phyloP scores from a whole-genome alignment of 2,888 invertebrate species.

The Neuroscelio doddi region DNA sequence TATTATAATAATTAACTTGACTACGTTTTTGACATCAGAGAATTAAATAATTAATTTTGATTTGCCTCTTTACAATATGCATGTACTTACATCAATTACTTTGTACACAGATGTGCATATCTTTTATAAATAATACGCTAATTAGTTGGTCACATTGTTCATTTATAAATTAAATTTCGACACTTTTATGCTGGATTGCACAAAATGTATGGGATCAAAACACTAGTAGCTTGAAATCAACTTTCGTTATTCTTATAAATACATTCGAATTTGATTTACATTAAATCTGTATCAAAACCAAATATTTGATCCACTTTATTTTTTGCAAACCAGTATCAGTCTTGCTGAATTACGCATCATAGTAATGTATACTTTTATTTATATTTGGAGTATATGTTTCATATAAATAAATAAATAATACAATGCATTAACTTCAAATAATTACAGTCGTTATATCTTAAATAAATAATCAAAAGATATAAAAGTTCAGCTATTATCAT shows the following conservation, averaged over 20 bases:
- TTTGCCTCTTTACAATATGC: slow-evolving; percentile 44
- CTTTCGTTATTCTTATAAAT: too few relatives aligned
- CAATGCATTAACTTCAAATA: slow-evolving; percentile 17
- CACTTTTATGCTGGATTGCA: slow-evolving; percentile 17
- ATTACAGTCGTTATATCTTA: too few relatives aligned
- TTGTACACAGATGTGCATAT: not conserved
- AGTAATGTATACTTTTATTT: slow-evolving; percentile 14
- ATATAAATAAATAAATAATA: slow-evolving; percentile 13
- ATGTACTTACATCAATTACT: slow-evolving; percentile 15
- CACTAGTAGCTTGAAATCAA: too few relatives aligned
- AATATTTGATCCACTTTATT: slow-evolving; percentile 8
- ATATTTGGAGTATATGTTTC: slow-evolving; percentile 5
- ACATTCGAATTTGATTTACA: too few relatives aligned
- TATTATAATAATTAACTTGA: slow-evolving; percentile 13
- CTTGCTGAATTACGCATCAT: slow-evolving; percentile 27
- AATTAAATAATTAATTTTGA: slow-evolving; percentile 55
- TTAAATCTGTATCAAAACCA: too few relatives aligned
- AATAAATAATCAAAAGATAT: too few relatives aligned
- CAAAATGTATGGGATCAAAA: not conserved
- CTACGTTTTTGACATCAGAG: slow-evolving; percentile 12
- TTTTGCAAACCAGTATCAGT: slow-evolving; percentile 38
- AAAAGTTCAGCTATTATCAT: not conserved
- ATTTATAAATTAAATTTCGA: not conserved
- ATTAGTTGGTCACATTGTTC: slow-evolving; percentile 16
- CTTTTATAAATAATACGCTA: not conserved